Conservation (phyloP, 64 coral and sea anemone species). For the Montipora capricornis region DNA sequence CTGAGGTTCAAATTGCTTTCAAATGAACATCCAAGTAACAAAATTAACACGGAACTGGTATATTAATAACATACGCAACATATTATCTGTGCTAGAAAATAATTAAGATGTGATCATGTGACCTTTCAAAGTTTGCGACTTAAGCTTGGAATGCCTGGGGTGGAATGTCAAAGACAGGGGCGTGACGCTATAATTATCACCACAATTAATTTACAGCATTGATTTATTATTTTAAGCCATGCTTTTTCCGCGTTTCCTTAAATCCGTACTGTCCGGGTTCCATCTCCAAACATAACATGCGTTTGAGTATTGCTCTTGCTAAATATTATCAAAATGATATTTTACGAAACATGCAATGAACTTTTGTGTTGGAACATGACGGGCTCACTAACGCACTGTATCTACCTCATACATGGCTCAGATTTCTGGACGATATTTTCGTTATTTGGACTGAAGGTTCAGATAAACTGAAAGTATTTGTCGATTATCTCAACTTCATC, state of each 20-base stretch:
- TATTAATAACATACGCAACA: conserved; percentile 4
- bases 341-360: background rate
- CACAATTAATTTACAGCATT: conserved; percentile 5
- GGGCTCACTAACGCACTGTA: too few species aligned
- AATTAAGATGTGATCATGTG: conserved; percentile 1
- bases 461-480: too few species aligned
- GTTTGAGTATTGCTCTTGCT: background rate
- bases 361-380: background rate
- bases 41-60: conserved; percentile 3
- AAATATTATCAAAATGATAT: background rate
- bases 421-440: too few species aligned
- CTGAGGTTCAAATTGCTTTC: background rate
- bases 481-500: too few species aligned
- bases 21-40: background rate
- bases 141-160: background rate
- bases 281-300: background rate
- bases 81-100: background rate
- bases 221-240: background rate
- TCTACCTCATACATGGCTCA: too few species aligned
- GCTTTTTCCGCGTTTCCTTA: conserved; percentile 10
- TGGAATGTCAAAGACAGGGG: background rate
- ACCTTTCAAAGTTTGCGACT: background rate
- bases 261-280: background rate
- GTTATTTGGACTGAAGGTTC: too few species aligned
- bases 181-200: background rate